Evolutionary conservation across 1,140 invertebrate genomes (phyloP), one percentile per base, ranked within the genome.

Genomic region (Solenopsis invicta): DNA sequence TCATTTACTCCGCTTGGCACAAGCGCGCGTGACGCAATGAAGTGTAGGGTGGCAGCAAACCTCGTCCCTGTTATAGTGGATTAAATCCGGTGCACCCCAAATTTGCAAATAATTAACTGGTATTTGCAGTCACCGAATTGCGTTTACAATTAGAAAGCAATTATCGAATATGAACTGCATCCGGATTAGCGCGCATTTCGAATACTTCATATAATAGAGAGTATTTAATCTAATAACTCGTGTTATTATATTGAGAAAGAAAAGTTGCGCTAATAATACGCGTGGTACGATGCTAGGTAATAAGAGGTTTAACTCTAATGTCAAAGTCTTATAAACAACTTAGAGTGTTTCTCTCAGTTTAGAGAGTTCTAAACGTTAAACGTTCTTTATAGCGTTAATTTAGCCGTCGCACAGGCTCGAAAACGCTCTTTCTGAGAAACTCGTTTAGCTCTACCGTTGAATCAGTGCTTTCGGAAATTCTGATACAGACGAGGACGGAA

Each of bases 151-250:
- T 67, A 82, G 88, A 66, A 87, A 66, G 50, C 59, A 82, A 90
- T 87, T 89, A 89, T 87, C 69, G 45, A 77, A 67, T 89, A 89
- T 81, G 48, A 89, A 67, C 71, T 67, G 62, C 37, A 6, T 24
- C 16, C 21, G 62, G 34, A 81, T 67, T 52, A 48, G 8, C 13
- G 4, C 4, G 64, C 34, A 45, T 12, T 50, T 21, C 12, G 29
- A 75, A 86, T 86, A 86, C 69, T 52, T 69, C 48, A 66, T 61
- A 45, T 77, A 50, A 76, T 62, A 59, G 56, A 69, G 21, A 48
- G 0, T 29, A 87, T 77, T 82, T 82, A 77, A 86, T 86, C 41
- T 50, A 67, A 80, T 34, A 21, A 45, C 3, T 6, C 18, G 3
- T 2, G 12, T 56, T 54, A 54, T 18, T 21, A 13, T n/a, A 59